These are phyloP conservation scores for Microtus ochrogaster DNA, from an alignment of 2,113 vertebrate species.

Conservation along the genomic window DNA sequence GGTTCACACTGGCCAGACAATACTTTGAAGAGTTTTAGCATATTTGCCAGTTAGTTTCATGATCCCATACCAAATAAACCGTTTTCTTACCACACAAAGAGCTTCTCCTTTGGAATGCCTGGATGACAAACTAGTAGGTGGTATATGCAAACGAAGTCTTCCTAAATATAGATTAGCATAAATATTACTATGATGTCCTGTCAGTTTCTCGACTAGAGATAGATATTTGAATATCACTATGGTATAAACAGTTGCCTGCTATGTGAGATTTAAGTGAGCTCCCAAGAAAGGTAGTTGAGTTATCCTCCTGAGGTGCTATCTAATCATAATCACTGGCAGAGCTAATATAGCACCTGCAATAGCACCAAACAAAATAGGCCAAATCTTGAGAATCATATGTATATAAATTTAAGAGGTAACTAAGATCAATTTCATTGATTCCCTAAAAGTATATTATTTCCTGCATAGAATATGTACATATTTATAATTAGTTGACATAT, in stretches of 20 bases:
- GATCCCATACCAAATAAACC: neutral
- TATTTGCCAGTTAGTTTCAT: neutral
- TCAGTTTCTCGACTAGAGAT: accelerated
- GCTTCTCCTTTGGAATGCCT: neutral
- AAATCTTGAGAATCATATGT: neutral
- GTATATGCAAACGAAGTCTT: neutral
- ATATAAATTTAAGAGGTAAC: neutral
- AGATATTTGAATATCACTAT: neutral
- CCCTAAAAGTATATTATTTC: neutral
- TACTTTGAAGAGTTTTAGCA: neutral
- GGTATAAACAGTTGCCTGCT: neutral
- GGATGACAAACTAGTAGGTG: neutral
- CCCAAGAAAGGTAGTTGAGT: neutral
- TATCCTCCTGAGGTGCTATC: neutral
- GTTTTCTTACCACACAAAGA: neutral
- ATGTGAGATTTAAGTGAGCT: neutral
- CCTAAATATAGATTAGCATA: neutral
- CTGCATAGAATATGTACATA: neutral
- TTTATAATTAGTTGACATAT: neutral
- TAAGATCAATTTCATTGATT: neutral
- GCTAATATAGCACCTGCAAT: too few relatives aligned
- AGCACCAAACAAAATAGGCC: neutral
- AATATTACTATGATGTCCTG: neutral
- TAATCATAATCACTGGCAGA: neutral
- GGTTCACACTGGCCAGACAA: neutral